Evolutionary conservation across 2,888 invertebrate genomes (phyloP), one percentile per base, ranked within the genome.

Genomic region (Acrobasis suavella): DNA sequence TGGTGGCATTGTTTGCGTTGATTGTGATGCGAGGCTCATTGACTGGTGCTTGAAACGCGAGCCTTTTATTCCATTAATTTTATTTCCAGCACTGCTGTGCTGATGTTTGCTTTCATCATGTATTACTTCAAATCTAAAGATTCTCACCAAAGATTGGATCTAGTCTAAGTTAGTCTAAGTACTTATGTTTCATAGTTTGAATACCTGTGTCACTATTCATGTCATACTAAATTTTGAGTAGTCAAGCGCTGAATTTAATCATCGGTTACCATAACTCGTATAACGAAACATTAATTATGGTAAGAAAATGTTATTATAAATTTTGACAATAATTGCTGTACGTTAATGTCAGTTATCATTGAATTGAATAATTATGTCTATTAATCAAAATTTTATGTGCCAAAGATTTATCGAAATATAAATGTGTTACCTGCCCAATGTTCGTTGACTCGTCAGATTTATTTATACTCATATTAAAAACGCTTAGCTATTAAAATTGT

Each of bases 241-340:
- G 32, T 32, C 8, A 32, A 32, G 32, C 32, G 32, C 1, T 32
- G 8, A 32, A 32, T 32, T 5, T 32, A 32, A 32, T 32, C 2
- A 32, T 32, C 7, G 32, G 32, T 32, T 32, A 32, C 5, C 7
- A 7, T 32, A 32, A 46, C 14, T 60, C 51, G 60, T 60, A 39
- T 60, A 32, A 60, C 17, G 16, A 60, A 60, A 60, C 17, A 38
- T 37, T 14, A 12, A 46, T 5, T 16, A 56, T 46, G 22, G 66
- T 63, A 66, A 71, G 67, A 63, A 62, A 65, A 67, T 68, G 69
- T 70, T 70, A 66, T 67, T 64, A 69, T 68, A 73, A 66, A 68
- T 69, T 66, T 72, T 72, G 81, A 81, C 81, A 81, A 81, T 81
- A 81, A 81, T 69, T 68, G 67, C 66, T 70, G 65, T 66, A 67